These are phyloP conservation scores for Solenodon paradoxus DNA, from an alignment of 2,113 vertebrate species.

Conservation along the genomic window DNA sequence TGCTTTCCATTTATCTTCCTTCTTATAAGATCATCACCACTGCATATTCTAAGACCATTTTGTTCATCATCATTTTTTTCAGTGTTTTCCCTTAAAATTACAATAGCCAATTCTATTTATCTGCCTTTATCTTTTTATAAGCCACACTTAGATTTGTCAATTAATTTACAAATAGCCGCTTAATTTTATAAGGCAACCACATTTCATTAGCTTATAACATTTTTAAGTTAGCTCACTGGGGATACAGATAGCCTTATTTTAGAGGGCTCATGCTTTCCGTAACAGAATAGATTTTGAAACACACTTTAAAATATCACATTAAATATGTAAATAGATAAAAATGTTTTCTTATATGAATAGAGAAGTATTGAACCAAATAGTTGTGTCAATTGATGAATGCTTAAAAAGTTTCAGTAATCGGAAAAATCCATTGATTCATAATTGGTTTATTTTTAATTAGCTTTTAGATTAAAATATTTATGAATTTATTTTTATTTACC, in stretches of 20 bases:
- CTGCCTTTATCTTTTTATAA: background rate
- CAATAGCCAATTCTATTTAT: background rate
- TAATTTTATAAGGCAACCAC: background rate
- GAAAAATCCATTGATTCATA: background rate
- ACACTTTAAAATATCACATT: background rate
- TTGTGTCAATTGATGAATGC: background rate
- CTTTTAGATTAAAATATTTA: background rate
- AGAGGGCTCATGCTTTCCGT: background rate
- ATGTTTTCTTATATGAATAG: background rate
- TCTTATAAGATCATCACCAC: background rate
- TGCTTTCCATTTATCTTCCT: background rate
- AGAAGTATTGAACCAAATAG: background rate
- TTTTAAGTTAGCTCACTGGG: background rate
- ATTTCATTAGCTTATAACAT: background rate
- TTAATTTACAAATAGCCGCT: background rate
- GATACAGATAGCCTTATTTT: background rate
- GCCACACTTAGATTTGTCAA: background rate
- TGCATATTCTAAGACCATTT: background rate
- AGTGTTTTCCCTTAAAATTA: background rate
- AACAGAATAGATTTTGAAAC: background rate
- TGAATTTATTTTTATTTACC: background rate
- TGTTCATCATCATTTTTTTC: background rate
- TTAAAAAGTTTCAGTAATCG: background rate
- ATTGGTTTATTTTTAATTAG: background rate
- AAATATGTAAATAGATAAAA: background rate